These are phyloP conservation scores for Cottoperca gobio DNA, from an alignment of 2,797 vertebrate species.

Conservation along the genomic window DNA sequence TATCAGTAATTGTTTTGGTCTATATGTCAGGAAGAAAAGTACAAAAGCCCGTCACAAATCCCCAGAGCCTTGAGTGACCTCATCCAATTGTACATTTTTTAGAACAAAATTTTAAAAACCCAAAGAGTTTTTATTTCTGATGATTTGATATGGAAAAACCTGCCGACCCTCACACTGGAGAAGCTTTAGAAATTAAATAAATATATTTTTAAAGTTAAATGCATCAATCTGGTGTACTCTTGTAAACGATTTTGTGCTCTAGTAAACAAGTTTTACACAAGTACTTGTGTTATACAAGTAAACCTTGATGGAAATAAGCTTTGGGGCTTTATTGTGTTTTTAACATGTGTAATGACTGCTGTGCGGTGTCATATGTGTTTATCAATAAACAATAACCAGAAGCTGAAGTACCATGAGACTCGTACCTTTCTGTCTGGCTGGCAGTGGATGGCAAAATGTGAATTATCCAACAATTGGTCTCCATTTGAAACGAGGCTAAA, in stretches of 20 bases:
- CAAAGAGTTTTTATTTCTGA: not conserved
- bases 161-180: not conserved
- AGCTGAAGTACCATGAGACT: not conserved
- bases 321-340: too few species aligned
- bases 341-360: too few species aligned
- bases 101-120: not conserved
- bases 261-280: too few species aligned
- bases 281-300: too few species aligned
- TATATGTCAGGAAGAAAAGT: not conserved
- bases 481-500: not conserved
- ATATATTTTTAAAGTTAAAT: too few species aligned
- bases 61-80: not conserved
- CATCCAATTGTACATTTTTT: not conserved
- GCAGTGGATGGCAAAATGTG: not conserved
- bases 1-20: too few species aligned
- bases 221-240: too few species aligned
- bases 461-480: constrained; percentile 1
- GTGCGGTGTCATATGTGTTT: too few species aligned
- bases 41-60: not conserved
- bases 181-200: too few species aligned
- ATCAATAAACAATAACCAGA: not conserved
- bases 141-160: not conserved
- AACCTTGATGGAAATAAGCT: too few species aligned
- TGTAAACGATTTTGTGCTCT: too few species aligned
- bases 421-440: not conserved